phyloP scores from a whole-genome alignment of 2,797 vertebrate species.

The Helicolenus hilgendorfi region DNA sequence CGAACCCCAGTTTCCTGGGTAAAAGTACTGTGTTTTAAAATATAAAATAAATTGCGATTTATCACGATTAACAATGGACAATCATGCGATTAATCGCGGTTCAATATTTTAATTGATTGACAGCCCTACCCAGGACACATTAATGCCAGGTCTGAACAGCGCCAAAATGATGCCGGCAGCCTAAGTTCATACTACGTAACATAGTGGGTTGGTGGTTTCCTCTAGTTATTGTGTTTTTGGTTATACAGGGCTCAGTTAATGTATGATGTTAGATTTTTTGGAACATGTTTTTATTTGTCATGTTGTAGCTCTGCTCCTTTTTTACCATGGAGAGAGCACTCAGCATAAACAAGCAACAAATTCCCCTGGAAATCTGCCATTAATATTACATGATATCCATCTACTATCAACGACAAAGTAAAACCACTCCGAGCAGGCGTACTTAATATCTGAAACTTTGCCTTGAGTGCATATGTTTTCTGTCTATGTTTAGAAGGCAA shows the following conservation, averaged over 20 bases:
- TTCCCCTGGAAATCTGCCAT: constrained; percentile 57
- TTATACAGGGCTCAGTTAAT: background rate
- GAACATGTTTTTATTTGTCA: constrained; percentile 28
- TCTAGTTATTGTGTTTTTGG: background rate
- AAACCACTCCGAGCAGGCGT: constrained; percentile 63
- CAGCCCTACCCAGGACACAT: no score
- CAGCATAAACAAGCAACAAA: constrained; percentile 63
- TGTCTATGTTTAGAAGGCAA: constrained; percentile 54
- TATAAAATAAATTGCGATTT: no score
- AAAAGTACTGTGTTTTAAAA: no score
- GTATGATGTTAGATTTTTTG: constrained; percentile 1
- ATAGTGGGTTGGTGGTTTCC: background rate
- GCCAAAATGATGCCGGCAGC: background rate
- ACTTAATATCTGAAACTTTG: constrained; percentile 48
- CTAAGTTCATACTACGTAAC: background rate
- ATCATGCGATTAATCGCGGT: no score
- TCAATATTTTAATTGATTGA: no score
- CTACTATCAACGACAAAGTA: constrained; percentile 67
- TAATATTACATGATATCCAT: constrained; percentile 83
- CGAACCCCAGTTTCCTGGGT: no score
- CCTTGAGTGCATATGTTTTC: constrained; percentile 60
- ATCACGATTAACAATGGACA: no score
- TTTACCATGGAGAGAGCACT: constrained; percentile 58
- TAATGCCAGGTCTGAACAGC: background rate
- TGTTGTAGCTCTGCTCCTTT: constrained; percentile 14